Conservation (phyloP, 2,888 invertebrate genomes). For the Pterostichus madidus region DNA sequence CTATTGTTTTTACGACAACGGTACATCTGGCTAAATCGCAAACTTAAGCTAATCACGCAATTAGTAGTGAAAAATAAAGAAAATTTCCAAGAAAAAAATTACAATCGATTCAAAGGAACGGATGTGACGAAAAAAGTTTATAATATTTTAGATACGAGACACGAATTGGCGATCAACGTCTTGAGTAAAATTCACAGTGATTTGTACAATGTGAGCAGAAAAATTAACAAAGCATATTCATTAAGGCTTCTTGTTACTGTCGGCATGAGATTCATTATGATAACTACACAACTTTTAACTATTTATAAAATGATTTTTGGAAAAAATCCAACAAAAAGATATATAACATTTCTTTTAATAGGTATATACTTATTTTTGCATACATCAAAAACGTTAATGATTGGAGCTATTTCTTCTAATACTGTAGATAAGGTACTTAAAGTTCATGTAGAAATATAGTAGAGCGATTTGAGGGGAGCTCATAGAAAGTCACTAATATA, state of each 20-base stretch:
- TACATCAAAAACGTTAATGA: slow-evolving; percentile 69
- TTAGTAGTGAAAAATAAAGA: neutral
- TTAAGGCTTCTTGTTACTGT: slow-evolving; percentile 69
- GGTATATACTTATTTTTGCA: slow-evolving; percentile 69
- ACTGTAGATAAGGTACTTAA: slow-evolving; percentile 68
- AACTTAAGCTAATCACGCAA: slow-evolving; percentile 56
- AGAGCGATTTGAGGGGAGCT: too few species aligned
- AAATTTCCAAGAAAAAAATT: neutral
- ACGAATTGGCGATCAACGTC: slow-evolving; percentile 25
- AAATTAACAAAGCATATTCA: slow-evolving; percentile 69
- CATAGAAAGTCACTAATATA: too few species aligned
- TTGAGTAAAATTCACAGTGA: slow-evolving; percentile 69
- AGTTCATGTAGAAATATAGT: too few species aligned
- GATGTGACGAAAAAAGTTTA: neutral
- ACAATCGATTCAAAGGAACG: neutral
- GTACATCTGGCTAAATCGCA: slow-evolving; percentile 69
- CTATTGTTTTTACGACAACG: slow-evolving; percentile 69
- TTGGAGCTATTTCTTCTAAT: slow-evolving; percentile 69
- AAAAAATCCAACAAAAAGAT: slow-evolving; percentile 58
- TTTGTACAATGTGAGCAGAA: slow-evolving; percentile 68
- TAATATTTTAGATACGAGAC: slow-evolving; percentile 15
- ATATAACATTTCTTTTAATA: slow-evolving; percentile 66
- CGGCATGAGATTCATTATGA: slow-evolving; percentile 69
- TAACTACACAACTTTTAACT: slow-evolving; percentile 69
- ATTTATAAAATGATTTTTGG: slow-evolving; percentile 68